phyloP scores from a whole-genome alignment of 2,113 vertebrate genomes.

The Erythrocebus patas region DNA sequence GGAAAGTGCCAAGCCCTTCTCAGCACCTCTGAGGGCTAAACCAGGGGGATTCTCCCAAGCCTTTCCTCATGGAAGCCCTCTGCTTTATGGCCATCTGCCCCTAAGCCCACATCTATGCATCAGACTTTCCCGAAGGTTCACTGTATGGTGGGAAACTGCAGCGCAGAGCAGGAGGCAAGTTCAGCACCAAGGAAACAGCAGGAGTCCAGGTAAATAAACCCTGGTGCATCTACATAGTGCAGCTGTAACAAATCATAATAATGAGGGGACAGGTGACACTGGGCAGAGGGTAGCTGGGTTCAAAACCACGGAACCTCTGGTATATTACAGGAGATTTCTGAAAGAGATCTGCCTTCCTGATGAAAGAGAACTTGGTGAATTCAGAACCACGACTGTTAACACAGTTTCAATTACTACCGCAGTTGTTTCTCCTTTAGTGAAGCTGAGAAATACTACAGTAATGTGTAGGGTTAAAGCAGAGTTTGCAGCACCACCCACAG shows the following conservation, averaged over 20 bases:
- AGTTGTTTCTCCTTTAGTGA: slow-evolving; percentile 95
- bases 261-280: background rate
- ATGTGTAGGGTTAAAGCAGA: slow-evolving; percentile 97
- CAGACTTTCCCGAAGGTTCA: background rate
- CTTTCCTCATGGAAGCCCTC: background rate
- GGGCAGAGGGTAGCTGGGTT: background rate
- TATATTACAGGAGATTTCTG: slow-evolving; percentile 55
- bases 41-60: background rate
- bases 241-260: background rate
- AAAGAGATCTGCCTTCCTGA: slow-evolving; percentile 97
- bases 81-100: background rate
- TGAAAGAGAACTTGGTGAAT: slow-evolving; percentile 94
- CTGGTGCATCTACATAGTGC: background rate
- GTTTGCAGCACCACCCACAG: slow-evolving; percentile 87
- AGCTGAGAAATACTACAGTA: slow-evolving; percentile 94
- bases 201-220: slow-evolving; percentile 1
- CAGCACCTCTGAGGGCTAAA: background rate
- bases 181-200: background rate
- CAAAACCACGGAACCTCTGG: background rate
- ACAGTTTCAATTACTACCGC: slow-evolving; percentile 96
- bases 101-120: background rate
- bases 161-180: background rate
- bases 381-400: slow-evolving; percentile 95
- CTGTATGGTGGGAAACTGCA: background rate
- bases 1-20: background rate